These are phyloP conservation scores for Mesopsocus fuscifrons DNA, from an alignment of 2,888 invertebrate genomes.

Conservation along the genomic window DNA sequence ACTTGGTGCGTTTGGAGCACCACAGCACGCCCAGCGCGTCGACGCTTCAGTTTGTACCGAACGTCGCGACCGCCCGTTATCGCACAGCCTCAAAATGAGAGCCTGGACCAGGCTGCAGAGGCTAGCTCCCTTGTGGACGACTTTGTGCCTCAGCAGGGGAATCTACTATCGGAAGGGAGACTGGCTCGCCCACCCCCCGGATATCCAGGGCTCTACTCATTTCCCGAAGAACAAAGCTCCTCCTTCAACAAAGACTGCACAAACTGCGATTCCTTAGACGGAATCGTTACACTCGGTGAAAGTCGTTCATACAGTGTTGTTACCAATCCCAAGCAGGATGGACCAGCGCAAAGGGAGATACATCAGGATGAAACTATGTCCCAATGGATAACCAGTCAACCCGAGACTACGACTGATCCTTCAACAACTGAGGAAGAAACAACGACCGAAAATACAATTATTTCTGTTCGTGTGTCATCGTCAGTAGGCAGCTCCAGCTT, in stretches of 20 bases:
- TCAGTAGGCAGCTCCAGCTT: constrained; percentile 21
- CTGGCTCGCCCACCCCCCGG: background rate
- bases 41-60: background rate
- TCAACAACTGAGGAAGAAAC: constrained; percentile 1
- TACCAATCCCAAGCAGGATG: background rate
- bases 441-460: constrained; percentile 21
- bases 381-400: no score
- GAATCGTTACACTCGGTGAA: background rate
- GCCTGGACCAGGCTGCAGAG: background rate
- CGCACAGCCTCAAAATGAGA: no score
- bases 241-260: background rate
- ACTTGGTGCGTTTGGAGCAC: background rate
- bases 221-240: background rate
- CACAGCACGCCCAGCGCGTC: background rate
- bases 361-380: no score
- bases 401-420: background rate
- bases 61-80: no score
- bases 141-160: background rate
- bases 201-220: background rate
- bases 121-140: background rate
- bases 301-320: background rate
- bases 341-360: background rate
- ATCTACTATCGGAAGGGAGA: background rate
- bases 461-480: constrained; percentile 32
- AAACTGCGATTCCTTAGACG: background rate